Evolutionary conservation across 1,140 invertebrate genomes (phyloP), one percentile per base, ranked within the genome.

Genomic region (Hylaeus volcanicus): DNA sequence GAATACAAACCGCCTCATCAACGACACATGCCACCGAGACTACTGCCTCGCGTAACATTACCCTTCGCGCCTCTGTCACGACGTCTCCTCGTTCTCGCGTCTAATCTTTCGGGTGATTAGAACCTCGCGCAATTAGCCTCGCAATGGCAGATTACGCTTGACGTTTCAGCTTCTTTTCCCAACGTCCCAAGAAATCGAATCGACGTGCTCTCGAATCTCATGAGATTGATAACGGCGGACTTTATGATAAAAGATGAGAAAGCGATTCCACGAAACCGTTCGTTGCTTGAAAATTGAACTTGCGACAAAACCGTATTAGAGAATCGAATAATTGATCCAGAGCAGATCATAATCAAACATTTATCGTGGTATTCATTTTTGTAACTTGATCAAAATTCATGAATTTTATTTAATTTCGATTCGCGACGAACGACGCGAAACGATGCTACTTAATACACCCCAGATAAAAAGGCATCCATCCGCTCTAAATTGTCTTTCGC

Each of bases 1-100:
- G 92, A 93, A 93, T 93, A 93, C 92, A 92, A 93, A 93, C 92
- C 90, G 92, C 92, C 92, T 93, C 92, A 93, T 93, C 92, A 92
- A 93, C 91, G 92, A 93, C 92, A 92, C 92, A 93, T 92, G 92
- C 90, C 89, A 91, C 88, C 86, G 84, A 85, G 84, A 85, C 85
- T 88, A 79, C 81, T 89, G 89, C 90, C 87, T 87, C 85, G 86
- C 86, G 85, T 86, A 84, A 86, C 87, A 85, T 91, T 91, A 88
- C 74, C 85, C 86, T 86, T 80, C 85, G 86, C 65, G 72, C 77
- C 68, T 84, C 86, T 83, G 86, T 87, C 87, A 75, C 71, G 74
- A 77, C 82, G 76, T 73, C 84, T 85, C 81, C 81, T 61, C 66
- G 68, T 55, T 63, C 84, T 77, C 83, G 70, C 82, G 75, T 89